A percentile compares a stretch with the other conserved stretches of the same genome.
phyloP scores from a whole-genome alignment of 1,140 invertebrate species.

The Leptonema lineaticorne region DNA sequence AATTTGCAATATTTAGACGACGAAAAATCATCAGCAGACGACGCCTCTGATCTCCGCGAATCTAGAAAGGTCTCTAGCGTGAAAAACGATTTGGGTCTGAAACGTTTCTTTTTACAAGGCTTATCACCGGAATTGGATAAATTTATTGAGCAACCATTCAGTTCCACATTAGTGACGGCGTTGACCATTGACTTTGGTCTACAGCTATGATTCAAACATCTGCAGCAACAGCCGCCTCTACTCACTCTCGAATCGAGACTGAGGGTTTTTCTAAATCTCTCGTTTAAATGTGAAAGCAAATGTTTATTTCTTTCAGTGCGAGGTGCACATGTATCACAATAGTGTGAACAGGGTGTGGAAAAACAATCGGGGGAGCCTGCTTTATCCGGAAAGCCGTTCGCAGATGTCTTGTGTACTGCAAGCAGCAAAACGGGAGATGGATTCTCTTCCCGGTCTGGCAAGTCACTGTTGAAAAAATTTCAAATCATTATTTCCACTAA shows the following conservation, averaged over 20 bases:
- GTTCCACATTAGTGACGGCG: slow-evolving; percentile 3
- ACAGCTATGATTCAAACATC: slow-evolving; percentile 11
- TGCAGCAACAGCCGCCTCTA: neutral
- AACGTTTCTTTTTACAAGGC: slow-evolving; percentile 52
- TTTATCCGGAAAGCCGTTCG: neutral
- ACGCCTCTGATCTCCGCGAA: slow-evolving; percentile 53
- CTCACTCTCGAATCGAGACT: slow-evolving; percentile 51
- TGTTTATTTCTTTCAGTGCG: slow-evolving; percentile 49
- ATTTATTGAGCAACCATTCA: slow-evolving; percentile 23
- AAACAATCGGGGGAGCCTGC: neutral
- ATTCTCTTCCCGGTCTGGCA: slow-evolving; percentile 36
- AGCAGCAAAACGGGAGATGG: slow-evolving; percentile 34
- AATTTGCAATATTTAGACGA: slow-evolving; percentile 57
- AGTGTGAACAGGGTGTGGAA: neutral
- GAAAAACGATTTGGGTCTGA: slow-evolving; percentile 52
- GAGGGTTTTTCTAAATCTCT: slow-evolving; percentile 54
- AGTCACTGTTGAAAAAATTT: slow-evolving; percentile 36
- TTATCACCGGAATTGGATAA: slow-evolving; percentile 45
- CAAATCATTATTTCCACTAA: neutral
- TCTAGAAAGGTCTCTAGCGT: slow-evolving; percentile 55
- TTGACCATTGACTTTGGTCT: slow-evolving; percentile 52
- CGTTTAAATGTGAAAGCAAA: slow-evolving; percentile 53
- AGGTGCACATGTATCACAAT: slow-evolving; percentile 39
- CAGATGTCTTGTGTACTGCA: slow-evolving; percentile 26
- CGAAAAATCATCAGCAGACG: slow-evolving; percentile 54